Conservation (phyloP, 2,113 vertebrate genomes). For the Ciconia stormi region DNA sequence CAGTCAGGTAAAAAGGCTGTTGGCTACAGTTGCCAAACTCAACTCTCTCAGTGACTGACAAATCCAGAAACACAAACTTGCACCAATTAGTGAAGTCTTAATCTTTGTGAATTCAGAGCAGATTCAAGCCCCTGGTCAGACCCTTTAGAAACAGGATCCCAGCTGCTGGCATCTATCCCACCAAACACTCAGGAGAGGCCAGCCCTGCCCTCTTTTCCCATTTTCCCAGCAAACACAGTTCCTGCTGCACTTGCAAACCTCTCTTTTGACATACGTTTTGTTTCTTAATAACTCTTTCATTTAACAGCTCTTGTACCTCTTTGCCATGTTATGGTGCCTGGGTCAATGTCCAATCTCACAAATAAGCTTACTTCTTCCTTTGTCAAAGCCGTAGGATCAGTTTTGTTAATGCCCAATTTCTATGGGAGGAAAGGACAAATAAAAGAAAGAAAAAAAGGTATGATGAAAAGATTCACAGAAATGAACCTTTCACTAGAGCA, state of each 20-base stretch:
- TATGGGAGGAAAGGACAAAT: conserved; percentile 56
- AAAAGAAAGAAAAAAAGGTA: neutral
- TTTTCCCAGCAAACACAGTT: neutral
- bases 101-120: neutral
- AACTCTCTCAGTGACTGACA: neutral
- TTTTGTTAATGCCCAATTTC: conserved; percentile 94
- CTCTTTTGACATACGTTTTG: neutral
- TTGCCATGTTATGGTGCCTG: conserved; percentile 92
- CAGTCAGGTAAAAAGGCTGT: neutral
- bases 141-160: neutral
- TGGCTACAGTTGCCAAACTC: neutral
- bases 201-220: neutral
- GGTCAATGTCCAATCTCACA: conserved; percentile 91
- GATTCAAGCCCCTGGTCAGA: neutral
- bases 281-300: neutral
- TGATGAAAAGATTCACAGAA: neutral
- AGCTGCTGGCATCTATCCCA: neutral
- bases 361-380: conserved; percentile 90
- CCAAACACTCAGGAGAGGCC: neutral
- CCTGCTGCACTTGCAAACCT: neutral
- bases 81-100: neutral
- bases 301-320: conserved; percentile 80
- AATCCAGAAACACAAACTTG: neutral
- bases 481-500: neutral
- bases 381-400: conserved; percentile 84